A percentile compares a stretch with the other conserved stretches of the same genome.
These are phyloP conservation scores for Dromaius novaehollandiae DNA, from an alignment of 2,113 vertebrate species.

Conservation along the genomic window DNA sequence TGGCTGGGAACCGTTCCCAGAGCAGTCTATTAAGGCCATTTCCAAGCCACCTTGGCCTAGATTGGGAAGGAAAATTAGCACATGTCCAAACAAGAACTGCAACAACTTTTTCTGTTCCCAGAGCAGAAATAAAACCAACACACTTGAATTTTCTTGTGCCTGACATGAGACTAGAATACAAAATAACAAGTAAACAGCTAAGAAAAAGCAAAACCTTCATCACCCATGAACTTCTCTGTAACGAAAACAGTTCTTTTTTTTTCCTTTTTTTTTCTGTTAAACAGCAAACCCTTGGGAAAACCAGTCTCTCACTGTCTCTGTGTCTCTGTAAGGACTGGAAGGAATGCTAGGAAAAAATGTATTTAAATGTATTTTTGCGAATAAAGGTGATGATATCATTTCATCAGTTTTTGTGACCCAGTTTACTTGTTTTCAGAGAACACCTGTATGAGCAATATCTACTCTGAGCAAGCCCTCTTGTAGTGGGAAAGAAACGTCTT, in stretches of 20 bases:
- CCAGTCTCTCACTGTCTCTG: background rate
- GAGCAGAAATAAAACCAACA: background rate
- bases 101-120: background rate
- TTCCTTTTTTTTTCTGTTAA: background rate
- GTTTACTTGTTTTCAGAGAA: background rate
- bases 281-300: background rate
- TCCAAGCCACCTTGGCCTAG: constrained; percentile 2
- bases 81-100: background rate
- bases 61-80: background rate
- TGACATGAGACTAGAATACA: background rate
- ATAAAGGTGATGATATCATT: background rate
- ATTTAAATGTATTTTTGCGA: background rate
- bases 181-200: background rate
- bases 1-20: constrained; percentile 10
- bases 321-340: background rate
- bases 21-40: background rate
- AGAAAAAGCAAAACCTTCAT: background rate
- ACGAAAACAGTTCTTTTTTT: background rate
- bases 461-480: background rate
- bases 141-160: background rate
- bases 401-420: background rate
- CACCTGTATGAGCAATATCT: background rate
- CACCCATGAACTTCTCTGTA: background rate
- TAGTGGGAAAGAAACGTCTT: background rate
- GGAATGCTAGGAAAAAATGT: background rate